Evolutionary conservation across 2,888 invertebrate species (phyloP), one percentile per base, ranked within the genome.

Genomic region (Coelogynopora nodosa): DNA sequence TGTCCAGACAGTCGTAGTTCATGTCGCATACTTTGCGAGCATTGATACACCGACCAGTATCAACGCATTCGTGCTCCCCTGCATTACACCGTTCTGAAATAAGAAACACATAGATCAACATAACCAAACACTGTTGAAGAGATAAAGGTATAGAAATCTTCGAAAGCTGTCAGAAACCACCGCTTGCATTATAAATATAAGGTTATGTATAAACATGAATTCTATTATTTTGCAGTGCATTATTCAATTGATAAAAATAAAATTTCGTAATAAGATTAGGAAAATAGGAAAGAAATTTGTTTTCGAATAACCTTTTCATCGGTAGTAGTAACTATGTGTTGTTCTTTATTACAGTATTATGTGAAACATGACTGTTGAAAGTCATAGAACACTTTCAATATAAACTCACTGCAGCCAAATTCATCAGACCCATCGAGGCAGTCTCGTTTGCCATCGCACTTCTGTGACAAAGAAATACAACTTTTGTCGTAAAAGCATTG

Each of bases 371-470:
- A 10, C 5, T 49, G 5, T 49, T 49, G 18, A 10, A 2, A 10
- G 29, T 27, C 18, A 10, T 10, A 80, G 18, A 28, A 2, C 27
- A 10, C n/a, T 10, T 82, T 29, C 30, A 86, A 85, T 26, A 83
- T 67, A 0, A 10, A 86, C 90, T 89, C 88, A 91, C 91, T 90
- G 88, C 91, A 91, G 31, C 89, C 88, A 13, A 88, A 85, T 88
- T 91, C 91, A 86, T 91, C 91, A 67, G 90, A 90, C 0, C 90
- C 90, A 84, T 91, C 91, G 1, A 88, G 82, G 86, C 91, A 91
- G 88, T 91, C 89, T 0, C 80, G 28, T 0, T 86, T 82, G 0
- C 90, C 90, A 86, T 91, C 91, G 88, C 91, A 91, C 0, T 87
- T 87, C 5, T 87, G 18, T 0, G 87, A 81, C 18, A 87, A 30